Evolutionary conservation across 2,797 vertebrate genomes (phyloP).

Genomic region (Atherinosoma microstoma): DNA sequence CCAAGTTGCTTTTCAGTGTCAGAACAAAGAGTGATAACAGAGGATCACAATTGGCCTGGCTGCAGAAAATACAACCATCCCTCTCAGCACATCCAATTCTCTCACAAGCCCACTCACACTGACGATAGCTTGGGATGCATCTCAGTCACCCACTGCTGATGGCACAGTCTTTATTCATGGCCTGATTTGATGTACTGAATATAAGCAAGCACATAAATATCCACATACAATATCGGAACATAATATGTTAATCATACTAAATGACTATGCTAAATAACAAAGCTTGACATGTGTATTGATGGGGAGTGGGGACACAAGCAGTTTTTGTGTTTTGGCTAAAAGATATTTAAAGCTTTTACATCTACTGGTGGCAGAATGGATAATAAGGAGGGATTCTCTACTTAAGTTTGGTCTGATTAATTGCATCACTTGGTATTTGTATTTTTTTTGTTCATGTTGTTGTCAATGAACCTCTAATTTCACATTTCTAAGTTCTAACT

Average conservation of each 20-base stretch:
- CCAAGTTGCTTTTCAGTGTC: conserved; percentile 19
- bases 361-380: not conserved
- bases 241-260: conserved; percentile 8
- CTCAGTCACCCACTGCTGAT: conserved; percentile 26
- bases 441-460: not conserved
- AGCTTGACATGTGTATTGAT: not conserved
- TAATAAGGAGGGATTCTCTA: not conserved
- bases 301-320: not conserved
- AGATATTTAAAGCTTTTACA: not conserved
- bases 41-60: conserved; percentile 24
- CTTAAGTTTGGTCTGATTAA: not conserved
- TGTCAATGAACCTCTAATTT: not conserved
- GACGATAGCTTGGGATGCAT: conserved; percentile 28
- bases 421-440: not conserved
- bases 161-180: conserved; percentile 48
- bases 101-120: conserved; percentile 28
- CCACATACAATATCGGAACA: conserved; percentile 20
- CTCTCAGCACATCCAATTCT: conserved; percentile 13
- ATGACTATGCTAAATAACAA: not conserved
- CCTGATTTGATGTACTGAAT: conserved; percentile 33
- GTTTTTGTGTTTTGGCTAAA: not conserved
- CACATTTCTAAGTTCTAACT: not conserved
- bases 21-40: conserved; percentile 21
- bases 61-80: conserved; percentile 22
- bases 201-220: conserved; percentile 21